Evolutionary conservation across 2,888 invertebrate species (phyloP), one percentile per base, ranked within the genome.

Genomic region (Microctonus hyperodae): DNA sequence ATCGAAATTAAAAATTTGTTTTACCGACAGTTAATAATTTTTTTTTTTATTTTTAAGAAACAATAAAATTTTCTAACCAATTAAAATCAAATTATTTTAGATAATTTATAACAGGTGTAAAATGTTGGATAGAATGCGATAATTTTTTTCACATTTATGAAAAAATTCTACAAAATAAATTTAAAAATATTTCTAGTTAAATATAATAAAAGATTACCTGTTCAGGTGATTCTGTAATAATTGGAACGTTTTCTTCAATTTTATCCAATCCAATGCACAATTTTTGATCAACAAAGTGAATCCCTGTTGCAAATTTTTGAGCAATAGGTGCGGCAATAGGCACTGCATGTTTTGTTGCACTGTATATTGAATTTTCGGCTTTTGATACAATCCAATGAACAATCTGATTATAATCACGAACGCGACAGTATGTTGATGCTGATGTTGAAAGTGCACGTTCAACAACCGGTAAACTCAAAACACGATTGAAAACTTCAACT

Each of bases 201-300:
- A 57, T 28, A 31, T 57, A 23, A 50, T 73, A 65, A 16, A 31
- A 31, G 16, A 10, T 0, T 35, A 83, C 83, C 75, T 77, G 73
- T 62, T 79, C 79, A 0, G 91, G 91, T 58, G 88, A 87, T 73
- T 90, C 90, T 60, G 88, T 88, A 57, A 91, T 90, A 9, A 91
- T 85, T 0, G 91, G 91, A 5, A 91, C 88, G 70, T 87, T 87
- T 65, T 88, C 86, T 79, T 91, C 90, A 58, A 91, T 85, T 74
- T 88, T 88, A 67, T 90, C 89, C 48, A 91, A 86, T 44, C 88
- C 91, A 60, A 88, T 88, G 53, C 91, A 90, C n/a, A 91, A 79
- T 40, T 85, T 88, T 63, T 90, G 88, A 81, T 91, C 91, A 7
- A 91, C 90, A 65, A 85, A 86, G 75, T 88, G 73, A 69, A 88